Conservation (phyloP, 92 coral and sea anemone genomes). For the Bergia puertoricense region DNA sequence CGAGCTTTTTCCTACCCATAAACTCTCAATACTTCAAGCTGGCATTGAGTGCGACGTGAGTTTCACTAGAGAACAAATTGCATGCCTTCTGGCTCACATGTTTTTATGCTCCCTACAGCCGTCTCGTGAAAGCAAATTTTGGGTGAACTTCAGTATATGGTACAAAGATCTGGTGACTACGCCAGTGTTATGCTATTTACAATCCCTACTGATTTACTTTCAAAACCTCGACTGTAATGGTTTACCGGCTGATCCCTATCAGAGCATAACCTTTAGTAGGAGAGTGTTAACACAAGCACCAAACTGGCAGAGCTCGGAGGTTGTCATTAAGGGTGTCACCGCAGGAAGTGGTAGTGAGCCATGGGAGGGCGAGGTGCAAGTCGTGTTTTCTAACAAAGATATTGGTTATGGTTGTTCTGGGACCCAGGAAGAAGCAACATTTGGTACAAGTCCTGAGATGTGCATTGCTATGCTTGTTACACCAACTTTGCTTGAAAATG, state of each 20-base stretch:
- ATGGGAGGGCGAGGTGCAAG: slow-evolving; percentile 35
- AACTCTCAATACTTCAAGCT: not conserved
- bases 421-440: slow-evolving; percentile 42
- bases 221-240: not conserved
- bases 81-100: slow-evolving; percentile 34
- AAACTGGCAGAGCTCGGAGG: slow-evolving; percentile 20
- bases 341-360: slow-evolving; percentile 36
- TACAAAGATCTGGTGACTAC: slow-evolving; percentile 18
- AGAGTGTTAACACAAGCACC: not conserved
- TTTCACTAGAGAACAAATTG: slow-evolving; percentile 23
- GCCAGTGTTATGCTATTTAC: slow-evolving; percentile 12
- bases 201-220: slow-evolving; percentile 25
- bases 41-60: not conserved
- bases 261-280: slow-evolving; percentile 9
- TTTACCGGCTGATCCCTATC: not conserved
- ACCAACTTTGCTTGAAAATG: slow-evolving; percentile 29
- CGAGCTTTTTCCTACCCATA: slow-evolving; percentile 18
- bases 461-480: slow-evolving; percentile 29
- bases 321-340: not conserved
- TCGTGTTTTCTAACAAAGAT: slow-evolving; percentile 36
- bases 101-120: slow-evolving; percentile 35
- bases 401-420: slow-evolving; percentile 39
- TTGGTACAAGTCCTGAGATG: slow-evolving; percentile 46
- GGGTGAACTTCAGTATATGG: slow-evolving; percentile 46
- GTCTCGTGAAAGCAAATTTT: slow-evolving; percentile 10